Evolutionary conservation across 92 coral and sea anemone species (phyloP).

Genomic region (Siderastrea radians): DNA sequence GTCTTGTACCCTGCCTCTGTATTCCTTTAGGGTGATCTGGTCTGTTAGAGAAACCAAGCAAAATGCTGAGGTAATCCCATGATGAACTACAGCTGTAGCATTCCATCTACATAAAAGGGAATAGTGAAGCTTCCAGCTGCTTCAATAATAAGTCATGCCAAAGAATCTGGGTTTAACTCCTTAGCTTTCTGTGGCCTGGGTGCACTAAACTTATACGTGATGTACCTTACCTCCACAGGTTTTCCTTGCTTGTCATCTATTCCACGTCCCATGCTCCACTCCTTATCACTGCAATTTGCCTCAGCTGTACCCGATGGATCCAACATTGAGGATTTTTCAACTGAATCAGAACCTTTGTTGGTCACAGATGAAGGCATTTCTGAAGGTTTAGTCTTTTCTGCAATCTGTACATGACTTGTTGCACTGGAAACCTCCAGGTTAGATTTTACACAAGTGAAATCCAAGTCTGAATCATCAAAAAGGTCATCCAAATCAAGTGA

Average conservation of each 20-base stretch:
- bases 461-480: constrained; percentile 53
- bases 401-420: not conserved
- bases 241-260: constrained; percentile 83
- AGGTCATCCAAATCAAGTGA: constrained; percentile 60
- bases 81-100: no score
- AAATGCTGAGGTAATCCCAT: no score
- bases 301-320: not conserved
- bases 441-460: not conserved
- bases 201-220: no score
- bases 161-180: no score
- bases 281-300: constrained; percentile 41
- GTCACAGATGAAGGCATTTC: not conserved
- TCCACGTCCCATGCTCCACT: constrained; percentile 88
- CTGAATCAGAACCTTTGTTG: not conserved
- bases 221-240: constrained; percentile 74
- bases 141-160: no score
- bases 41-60: no score
- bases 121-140: no score
- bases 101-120: no score
- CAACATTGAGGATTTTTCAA: not conserved
- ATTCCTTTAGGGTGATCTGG: no score
- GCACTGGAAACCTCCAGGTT: not conserved
- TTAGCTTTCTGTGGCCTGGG: no score
- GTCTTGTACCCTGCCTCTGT: no score
- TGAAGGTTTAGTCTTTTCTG: not conserved